Base-by-base conservation (phyloP, 2,113 vertebrate species). In the Brachirus orientalis region DNA sequence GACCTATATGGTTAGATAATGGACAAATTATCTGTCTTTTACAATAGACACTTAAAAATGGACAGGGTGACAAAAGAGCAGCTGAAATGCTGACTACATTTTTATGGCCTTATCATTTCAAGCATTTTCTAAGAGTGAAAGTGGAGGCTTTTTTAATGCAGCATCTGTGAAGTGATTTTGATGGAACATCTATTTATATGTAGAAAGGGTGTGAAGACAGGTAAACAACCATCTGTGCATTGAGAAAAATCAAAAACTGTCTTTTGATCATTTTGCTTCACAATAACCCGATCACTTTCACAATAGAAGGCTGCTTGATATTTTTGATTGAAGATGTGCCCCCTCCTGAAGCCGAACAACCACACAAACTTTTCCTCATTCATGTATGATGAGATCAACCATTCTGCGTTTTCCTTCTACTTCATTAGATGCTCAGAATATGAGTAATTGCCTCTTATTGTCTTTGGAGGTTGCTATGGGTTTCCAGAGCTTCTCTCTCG, bases 371-470 rank as follows among this genome's bases (percentile, higher is more conserved):
- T 46, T 54, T 51, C 72, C 40, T 64, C 56, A 72, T 79, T 83
- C 46, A 77, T 36, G 60, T 69, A 57, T 73, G 63, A 87, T 78
- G 57, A 57, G 75, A 86, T 85, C 75, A 73, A 85, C 88, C 86
- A 87, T 83, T 36, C 66, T 7, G 56, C 48, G 53, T 41, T 55
- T 70, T 28, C 10, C 10, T 88, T 91, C 78, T 86, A 82, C 78
- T 71, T 75, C 71, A 57, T 58, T 90, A 74, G 54, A 82, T 16
- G 50, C 36, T 62, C 79, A 70, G 72, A 86, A 83, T 89, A 91
- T 90, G 83, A 90, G 75, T 86, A 86, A 83, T 79, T 61, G 78
- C 79, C 63, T 74, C 43, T 81, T 66, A 84, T 90, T 89, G 80
- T 89, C 58, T 79, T 80, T 68, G 75, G 55, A 64, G 14, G 88